Percentiles rank a stretch among this genome's conserved stretches.
These are phyloP conservation scores for Drosophila quinaria DNA, from an alignment of 2,888 invertebrate species.

Conservation along the genomic window DNA sequence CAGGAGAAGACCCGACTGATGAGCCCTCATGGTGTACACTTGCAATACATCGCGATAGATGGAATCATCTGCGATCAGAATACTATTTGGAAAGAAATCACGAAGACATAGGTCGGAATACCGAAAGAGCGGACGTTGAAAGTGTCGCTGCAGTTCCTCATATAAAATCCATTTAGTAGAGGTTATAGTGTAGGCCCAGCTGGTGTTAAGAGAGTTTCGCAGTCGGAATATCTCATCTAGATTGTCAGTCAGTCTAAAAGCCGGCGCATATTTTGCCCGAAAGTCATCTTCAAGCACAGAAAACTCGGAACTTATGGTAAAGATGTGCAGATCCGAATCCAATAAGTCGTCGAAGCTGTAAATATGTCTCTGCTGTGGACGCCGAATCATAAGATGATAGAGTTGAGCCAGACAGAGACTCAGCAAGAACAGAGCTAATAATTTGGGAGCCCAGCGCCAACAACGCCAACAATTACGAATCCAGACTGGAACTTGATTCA, in stretches of 20 bases:
- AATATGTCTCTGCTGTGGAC: slow-evolving; percentile 29
- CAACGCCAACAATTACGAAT: neutral
- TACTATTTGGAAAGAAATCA: neutral
- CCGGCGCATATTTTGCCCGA: slow-evolving; percentile 58
- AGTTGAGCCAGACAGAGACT: slow-evolving; percentile 50
- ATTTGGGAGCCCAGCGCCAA: neutral
- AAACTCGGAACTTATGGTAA: slow-evolving; percentile 47
- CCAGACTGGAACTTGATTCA: neutral
- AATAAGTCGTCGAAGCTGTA: slow-evolving; percentile 55
- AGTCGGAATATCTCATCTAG: slow-evolving; percentile 19
- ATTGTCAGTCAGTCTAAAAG: slow-evolving; percentile 49
- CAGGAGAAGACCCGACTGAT: slow-evolving; percentile 37
- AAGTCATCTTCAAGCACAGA: slow-evolving; percentile 27
- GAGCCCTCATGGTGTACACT: slow-evolving; percentile 19
- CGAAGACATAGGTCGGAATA: slow-evolving; percentile 52
- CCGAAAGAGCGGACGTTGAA: slow-evolving; percentile 50
- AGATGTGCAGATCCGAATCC: slow-evolving; percentile 45
- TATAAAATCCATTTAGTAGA: slow-evolving; percentile 51
- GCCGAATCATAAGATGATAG: slow-evolving; percentile 28
- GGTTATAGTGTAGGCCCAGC: slow-evolving; percentile 56
- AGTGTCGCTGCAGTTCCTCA: slow-evolving; percentile 50
- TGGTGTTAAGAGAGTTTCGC: slow-evolving; percentile 58
- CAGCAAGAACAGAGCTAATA: slow-evolving; percentile 27
- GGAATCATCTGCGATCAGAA: slow-evolving; percentile 56
- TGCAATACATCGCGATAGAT: slow-evolving; percentile 32